Evolutionary conservation across 1,140 invertebrate species (phyloP).

Genomic region (Galleria mellonella): DNA sequence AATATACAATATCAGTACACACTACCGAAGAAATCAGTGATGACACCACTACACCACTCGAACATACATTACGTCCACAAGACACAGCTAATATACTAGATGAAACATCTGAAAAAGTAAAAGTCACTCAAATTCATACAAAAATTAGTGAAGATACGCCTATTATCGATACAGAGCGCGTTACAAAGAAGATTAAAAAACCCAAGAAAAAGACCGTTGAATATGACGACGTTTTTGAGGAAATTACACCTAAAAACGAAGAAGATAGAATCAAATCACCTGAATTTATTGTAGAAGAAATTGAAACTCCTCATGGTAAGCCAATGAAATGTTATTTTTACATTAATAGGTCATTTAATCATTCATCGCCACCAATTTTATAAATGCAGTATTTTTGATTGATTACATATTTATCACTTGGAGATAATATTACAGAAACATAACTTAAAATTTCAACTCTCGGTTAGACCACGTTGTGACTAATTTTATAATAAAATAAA

Average conservation of each 20-base stretch:
- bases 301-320: conserved; percentile 31
- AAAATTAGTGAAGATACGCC: not conserved
- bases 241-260: too few species aligned
- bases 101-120: not conserved
- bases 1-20: conserved; percentile 27
- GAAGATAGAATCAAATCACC: too few species aligned
- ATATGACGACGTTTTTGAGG: not conserved
- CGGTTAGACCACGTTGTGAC: too few species aligned
- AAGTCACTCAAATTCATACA: not conserved
- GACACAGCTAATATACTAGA: not conserved
- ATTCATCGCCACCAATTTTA: too few species aligned
- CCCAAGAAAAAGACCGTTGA: not conserved
- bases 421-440: too few species aligned
- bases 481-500: too few species aligned
- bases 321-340: conserved; percentile 1
- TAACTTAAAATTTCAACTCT: too few species aligned
- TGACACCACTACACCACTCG: conserved; percentile 1
- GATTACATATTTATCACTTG: too few species aligned
- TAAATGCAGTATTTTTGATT: too few species aligned
- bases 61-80: not conserved
- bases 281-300: conserved; percentile 17
- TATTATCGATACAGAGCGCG: not conserved
- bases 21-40: conserved; percentile 19
- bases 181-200: not conserved
- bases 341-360: too few species aligned